Evolutionary conservation across 2,113 vertebrate species (phyloP).

Genomic region (Paramormyrops kingsleyae): DNA sequence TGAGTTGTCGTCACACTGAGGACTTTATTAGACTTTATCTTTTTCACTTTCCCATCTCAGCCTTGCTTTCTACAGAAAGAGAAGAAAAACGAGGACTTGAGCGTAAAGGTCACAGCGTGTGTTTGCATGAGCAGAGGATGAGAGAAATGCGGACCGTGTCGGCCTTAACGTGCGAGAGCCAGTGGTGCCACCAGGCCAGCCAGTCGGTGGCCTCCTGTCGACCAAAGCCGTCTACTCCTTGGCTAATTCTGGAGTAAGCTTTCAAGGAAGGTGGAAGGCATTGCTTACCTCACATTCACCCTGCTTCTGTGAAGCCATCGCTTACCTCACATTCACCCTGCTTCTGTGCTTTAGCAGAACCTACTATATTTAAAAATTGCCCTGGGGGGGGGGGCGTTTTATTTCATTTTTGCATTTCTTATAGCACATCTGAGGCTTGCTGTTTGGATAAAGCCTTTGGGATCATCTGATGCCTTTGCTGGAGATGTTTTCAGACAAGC

Average conservation of each 20-base stretch:
- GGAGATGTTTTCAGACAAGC: neutral
- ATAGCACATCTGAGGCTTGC: too few species aligned
- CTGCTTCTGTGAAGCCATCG: neutral
- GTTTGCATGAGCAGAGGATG: neutral
- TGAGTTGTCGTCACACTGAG: neutral
- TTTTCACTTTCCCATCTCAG: neutral
- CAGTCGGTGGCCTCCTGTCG: constrained; percentile 17
- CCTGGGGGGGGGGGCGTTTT: neutral
- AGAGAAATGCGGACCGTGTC: neutral
- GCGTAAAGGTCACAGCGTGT: neutral
- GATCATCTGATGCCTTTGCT: neutral
- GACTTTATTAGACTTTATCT: neutral
- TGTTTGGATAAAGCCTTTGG: neutral
- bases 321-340: neutral
- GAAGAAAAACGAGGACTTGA: neutral
- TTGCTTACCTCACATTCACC: neutral
- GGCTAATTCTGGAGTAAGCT: neutral
- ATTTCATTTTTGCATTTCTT: neutral
- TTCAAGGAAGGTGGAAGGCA: neutral
- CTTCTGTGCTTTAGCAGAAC: neutral
- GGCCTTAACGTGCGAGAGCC: constrained; percentile 13
- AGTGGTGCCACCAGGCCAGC: constrained; percentile 7
- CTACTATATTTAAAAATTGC: neutral
- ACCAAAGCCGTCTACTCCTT: constrained; percentile 20
- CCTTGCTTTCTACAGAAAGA: neutral